Base-by-base conservation (phyloP, 2,888 invertebrate genomes). In the Agrilus biguttatus region DNA sequence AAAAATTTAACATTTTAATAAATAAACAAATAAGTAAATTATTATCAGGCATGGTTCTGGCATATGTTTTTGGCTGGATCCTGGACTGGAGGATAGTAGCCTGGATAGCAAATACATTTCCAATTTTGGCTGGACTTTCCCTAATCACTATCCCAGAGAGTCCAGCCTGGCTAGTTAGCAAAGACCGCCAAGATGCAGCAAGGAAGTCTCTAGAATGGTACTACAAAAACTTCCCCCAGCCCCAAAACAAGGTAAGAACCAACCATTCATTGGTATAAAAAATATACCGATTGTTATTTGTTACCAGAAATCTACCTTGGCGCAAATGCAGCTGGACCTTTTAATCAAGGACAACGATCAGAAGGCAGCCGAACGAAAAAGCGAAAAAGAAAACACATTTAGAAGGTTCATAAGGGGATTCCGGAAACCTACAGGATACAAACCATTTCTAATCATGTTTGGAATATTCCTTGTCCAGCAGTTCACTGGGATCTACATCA, bases 401-500 rank as follows among this genome's bases (percentile, higher is more conserved):
- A 47, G 53, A 3, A 57, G 58, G 1, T 71, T 68, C 50, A 34
- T 67, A 14, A 62, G 63, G 8, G 65, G 62, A 13, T 71, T 75
- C 48, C 46, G 68, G 8, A 69, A 69, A 52, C 74, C 75, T 1
- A 74, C 74, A 2, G 75, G 74, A 12, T 74, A 73, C 60, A 76
- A 76, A 53, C 76, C 77, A 0, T 55, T 76, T 51, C 46, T 69
- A 8, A 68, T 77, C 37, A 62, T 77, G n/a, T 66, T 72, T 45
- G 63, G 71, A 10, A 58, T 77, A n/a, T 77, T 76, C 56, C 61
- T 71, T 36, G 73, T 75, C 51, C 76, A 77, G 56, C 75, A 77
- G 51, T 74, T 73, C 49, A 69, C 73, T 19, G 77, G 77, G 35
- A 74, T 77, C 48, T 77, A 77, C 51, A 72, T 75, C 7, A 75